A percentile compares a stretch with the other conserved stretches of the same genome.
Evolutionary conservation across 2,113 vertebrate species (phyloP).

Genomic region (Hippocampus abdominalis): DNA sequence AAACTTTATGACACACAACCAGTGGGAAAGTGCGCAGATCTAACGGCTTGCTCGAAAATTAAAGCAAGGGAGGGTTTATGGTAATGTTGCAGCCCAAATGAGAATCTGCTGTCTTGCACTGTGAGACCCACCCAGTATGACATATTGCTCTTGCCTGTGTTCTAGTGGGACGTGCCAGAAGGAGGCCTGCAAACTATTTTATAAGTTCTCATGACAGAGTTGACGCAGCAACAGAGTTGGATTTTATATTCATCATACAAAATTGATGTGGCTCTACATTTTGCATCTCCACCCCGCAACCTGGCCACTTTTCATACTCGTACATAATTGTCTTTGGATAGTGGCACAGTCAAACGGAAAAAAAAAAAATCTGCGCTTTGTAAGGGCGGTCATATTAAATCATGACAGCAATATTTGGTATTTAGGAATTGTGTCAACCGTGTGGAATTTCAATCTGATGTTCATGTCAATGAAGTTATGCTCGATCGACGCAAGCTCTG

Average conservation of each 20-base stretch:
- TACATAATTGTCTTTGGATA: constrained; percentile 25
- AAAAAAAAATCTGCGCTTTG: background rate
- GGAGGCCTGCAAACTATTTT: constrained; percentile 40
- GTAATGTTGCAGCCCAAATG: constrained; percentile 27
- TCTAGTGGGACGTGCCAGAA: constrained; percentile 22
- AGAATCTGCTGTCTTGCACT: constrained; percentile 22
- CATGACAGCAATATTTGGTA: background rate
- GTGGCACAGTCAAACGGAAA: background rate
- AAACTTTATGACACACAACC: constrained; percentile 49
- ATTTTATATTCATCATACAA: constrained; percentile 19
- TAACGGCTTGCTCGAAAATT: constrained; percentile 31
- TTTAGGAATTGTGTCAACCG: background rate
- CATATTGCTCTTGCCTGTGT: constrained; percentile 19
- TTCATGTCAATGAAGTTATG: background rate
- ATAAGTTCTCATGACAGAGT: constrained; percentile 13
- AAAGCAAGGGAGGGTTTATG: constrained; percentile 24
- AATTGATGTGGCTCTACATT: constrained; percentile 16
- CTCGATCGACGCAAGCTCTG: background rate
- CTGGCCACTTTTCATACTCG: constrained; percentile 27
- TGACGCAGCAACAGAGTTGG: constrained; percentile 16
- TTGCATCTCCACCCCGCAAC: constrained; percentile 32
- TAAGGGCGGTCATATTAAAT: constrained; percentile 1
- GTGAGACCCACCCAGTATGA: constrained; percentile 17
- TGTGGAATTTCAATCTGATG: background rate
- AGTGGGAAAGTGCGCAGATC: constrained; percentile 30